phyloP scores from a whole-genome alignment of 1,140 invertebrate genomes.

The Orussus abietinus region DNA sequence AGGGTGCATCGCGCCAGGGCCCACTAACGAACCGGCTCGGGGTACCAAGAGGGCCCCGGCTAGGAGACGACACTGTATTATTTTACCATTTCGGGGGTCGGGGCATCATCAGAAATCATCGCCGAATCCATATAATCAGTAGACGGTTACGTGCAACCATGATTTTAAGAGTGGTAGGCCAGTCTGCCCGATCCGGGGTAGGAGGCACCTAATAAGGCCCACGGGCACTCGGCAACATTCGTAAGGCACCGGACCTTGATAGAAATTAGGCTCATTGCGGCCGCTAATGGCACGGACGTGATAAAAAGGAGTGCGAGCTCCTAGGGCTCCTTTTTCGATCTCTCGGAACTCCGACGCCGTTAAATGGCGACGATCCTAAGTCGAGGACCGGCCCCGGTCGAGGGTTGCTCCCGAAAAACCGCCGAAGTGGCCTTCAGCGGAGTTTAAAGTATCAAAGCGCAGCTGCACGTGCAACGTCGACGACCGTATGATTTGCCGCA shows the following conservation, averaged over 20 bases:
- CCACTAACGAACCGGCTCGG: slow-evolving; percentile 46
- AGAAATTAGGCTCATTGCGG: not conserved
- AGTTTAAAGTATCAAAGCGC: too few relatives aligned
- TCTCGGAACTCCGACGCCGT: too few relatives aligned
- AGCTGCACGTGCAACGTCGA: too few relatives aligned
- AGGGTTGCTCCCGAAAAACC: too few relatives aligned
- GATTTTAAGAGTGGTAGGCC: slow-evolving; percentile 38
- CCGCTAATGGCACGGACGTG: not conserved
- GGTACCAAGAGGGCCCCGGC: slow-evolving; percentile 29
- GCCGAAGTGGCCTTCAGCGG: too few relatives aligned
- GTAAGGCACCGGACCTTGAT: not conserved
- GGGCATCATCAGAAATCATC: slow-evolving; percentile 46
- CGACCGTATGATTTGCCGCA: too few relatives aligned
- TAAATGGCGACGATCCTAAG: too few relatives aligned
- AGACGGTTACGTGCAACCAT: slow-evolving; percentile 38
- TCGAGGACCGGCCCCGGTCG: too few relatives aligned
- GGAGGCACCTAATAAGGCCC: not conserved
- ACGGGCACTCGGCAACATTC: not conserved
- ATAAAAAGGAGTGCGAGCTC: too few relatives aligned
- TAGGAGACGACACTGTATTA: slow-evolving; percentile 46
- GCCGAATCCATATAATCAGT: slow-evolving; percentile 47
- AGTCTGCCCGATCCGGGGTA: too few relatives aligned
- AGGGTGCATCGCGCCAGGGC: slow-evolving; percentile 45
- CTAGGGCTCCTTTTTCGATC: too few relatives aligned
- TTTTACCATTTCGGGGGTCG: slow-evolving; percentile 43